Base-by-base conservation (phyloP, 2,113 vertebrate genomes). In the Gallinago media region DNA sequence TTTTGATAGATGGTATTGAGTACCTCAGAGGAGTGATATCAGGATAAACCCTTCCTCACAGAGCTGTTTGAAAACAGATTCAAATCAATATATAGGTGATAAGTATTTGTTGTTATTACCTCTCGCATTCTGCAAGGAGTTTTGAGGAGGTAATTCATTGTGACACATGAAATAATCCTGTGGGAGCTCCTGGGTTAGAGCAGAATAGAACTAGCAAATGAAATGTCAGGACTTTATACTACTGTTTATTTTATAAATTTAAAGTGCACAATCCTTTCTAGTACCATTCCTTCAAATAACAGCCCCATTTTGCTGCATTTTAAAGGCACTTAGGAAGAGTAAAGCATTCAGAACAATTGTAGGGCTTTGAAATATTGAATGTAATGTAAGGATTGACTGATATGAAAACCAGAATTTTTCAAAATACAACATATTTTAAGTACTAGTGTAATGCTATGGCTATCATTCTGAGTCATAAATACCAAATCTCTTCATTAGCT, bases 211-310 rank as follows among this genome's bases (percentile, higher is more conserved):
- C 88, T 71, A 85, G 81, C 72, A 96, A 95, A 95, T 96, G 71
- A 93, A 94, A 42, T 95, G 89, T 93, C 92, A 96, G 88, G 94
- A 66, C 75, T 93, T 96, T 86, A 92, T 92, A 70, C 63, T 59
- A 74, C 74, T 59, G 89, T 85, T 97, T 96, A 88, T 94, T 93
- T 96, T 88, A 94, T 80, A 77, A 44, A 80, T 94, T 94, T 96
- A 90, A 92, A 90, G 19, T 66, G 47, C 42, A 40, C 66, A 73
- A 70, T 29, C 25, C 56, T 88, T 91, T 91, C 68, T 65, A 80
- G 68, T 22, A 63, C 8, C 8, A 40, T 68, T 92, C 54, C 40
- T 92, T 73, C 59, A 85, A 95, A 85, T 68, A 88, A 78, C 44
- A 44, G 29, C 29, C 80, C 9, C 5, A 5, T 90, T 94, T 76